phyloP scores from a whole-genome alignment of 1,140 invertebrate species.

The Araneus ventricosus region DNA sequence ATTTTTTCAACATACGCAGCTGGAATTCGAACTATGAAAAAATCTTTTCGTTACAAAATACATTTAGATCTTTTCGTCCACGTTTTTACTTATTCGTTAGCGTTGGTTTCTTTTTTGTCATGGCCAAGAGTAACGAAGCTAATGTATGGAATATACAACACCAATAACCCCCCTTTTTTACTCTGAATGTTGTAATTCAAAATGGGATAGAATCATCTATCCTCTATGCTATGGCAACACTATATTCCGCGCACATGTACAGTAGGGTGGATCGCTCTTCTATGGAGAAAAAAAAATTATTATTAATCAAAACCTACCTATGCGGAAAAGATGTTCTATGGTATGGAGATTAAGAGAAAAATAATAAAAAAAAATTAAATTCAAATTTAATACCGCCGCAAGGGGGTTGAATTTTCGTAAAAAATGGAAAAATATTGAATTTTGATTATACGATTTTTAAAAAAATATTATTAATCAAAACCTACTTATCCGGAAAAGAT shows the following conservation, averaged over 20 bases:
- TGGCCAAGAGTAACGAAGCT: conserved; percentile 45
- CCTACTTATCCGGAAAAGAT: too few species aligned
- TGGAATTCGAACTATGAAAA: neutral
- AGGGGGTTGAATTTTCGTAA: too few species aligned
- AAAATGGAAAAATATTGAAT: too few species aligned
- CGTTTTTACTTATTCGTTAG: conserved; percentile 43
- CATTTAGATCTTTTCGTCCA: neutral
- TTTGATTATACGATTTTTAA: too few species aligned
- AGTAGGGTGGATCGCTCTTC: too few species aligned
- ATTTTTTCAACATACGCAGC: neutral
- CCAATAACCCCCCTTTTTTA: conserved; percentile 56
- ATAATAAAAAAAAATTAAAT: too few species aligned
- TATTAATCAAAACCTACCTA: too few species aligned
- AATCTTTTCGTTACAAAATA: conserved; percentile 33
- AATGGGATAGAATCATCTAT: conserved; percentile 4
- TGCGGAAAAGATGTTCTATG: too few species aligned
- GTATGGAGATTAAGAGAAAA: too few species aligned
- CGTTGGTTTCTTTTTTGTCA: conserved; percentile 15
- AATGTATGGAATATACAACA: conserved; percentile 53
- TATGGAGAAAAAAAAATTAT: too few species aligned
- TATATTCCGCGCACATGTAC: neutral
- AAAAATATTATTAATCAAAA: too few species aligned
- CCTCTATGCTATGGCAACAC: neutral
- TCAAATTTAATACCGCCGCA: too few species aligned
- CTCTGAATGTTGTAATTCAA: conserved; percentile 28